Base-by-base conservation (phyloP, 1,140 invertebrate species). In the Luehdorfia chinensis region DNA sequence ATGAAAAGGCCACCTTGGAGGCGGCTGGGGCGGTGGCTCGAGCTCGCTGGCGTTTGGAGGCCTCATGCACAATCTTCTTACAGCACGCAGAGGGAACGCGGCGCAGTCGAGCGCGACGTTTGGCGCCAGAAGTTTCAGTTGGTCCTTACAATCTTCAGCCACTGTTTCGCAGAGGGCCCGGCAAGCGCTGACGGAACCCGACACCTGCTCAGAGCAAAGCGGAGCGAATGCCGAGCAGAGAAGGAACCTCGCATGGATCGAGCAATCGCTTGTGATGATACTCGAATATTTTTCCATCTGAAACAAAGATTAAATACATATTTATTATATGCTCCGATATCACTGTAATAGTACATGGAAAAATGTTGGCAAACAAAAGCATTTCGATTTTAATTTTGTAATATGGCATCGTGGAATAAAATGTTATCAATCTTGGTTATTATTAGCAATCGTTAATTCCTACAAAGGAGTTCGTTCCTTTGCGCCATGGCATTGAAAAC, bases 211-310 rank as follows among this genome's bases (percentile, higher is more conserved):
- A 4, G 95, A 96, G 86, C 96, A 98, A 85, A 98, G 94, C 21
- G 96, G 96, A 8, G 95, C 94, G 74, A 97, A 96, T 4, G 96
- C 94, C 16, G 95, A 95, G 87, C 96, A 98, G 18, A 98, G 89
- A 79, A 98, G 95, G 69, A 97, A 95, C 57, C 93, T 90, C 5
- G 97, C 90, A 59, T 96, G 93, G 27, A 90, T 87, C 4, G 95
- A 96, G 75, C 96, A 98, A n/a, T 94, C 92, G 68, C 94, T 95
- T 56, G 94, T 89, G 21, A 97, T 91, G 32, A 96, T 87, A 6
- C 93, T 92, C 52, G 92, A 91, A 84, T 95, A 96, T 6, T 91
- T 90, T 62, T 92, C 83, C 60, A 95, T 89, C 89, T 93, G 90
- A 13, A 92, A 89, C 23, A 70, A 85, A 6, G 43, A 60, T 52